Evolutionary conservation across 2,113 vertebrate genomes (phyloP), one percentile per base, ranked within the genome.

Genomic region (Bufo gargarizans): DNA sequence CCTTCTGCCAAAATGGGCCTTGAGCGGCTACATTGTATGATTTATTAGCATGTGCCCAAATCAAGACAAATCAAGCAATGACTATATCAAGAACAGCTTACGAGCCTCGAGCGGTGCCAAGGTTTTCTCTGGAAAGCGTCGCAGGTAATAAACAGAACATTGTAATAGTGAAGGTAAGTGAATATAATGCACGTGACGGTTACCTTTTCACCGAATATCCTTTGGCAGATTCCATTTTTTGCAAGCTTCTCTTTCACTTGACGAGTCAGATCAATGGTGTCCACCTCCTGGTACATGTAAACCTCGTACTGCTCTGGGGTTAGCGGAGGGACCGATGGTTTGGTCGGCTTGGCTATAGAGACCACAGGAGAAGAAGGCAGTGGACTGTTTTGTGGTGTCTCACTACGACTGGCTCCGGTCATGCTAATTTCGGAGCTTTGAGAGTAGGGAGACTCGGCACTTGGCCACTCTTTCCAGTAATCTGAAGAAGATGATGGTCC

Each of bases 231-330:
- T 93, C 97, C 97, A 22, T 96, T 98, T 94, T 98, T 98, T 93
- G 97, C 96, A 91, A 98, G 95, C 93, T 97, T 97, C 93, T 98
- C 97, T 89, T 98, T 98, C 91, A 98, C 95, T 94, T 97, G 97
- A 90, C 96, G 96, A 7, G 97, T 98, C 87, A 98, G 95, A 91
- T 97, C 97, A 58, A 96, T 95, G 13, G 97, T 98, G 93, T 97
- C 97, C 94, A 98, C 96, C 43, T 98, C 97, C 93, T 97, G 97
- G 94, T 98, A 97, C 97, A 97, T 97, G 94, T 97, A 98, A 91
- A 96, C 93, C 94, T 98, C 97, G 77, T 98, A 98, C 95, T 98
- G 97, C 94, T 97, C 97, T 0, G 97, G 96, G 19, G 96, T 97
- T 89, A 98, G 94, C 0, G 97, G 96, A 9, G 95, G 94, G 90